These are phyloP conservation scores for Strigamia crassipes DNA, from an alignment of 2,888 invertebrate species.

Conservation along the genomic window DNA sequence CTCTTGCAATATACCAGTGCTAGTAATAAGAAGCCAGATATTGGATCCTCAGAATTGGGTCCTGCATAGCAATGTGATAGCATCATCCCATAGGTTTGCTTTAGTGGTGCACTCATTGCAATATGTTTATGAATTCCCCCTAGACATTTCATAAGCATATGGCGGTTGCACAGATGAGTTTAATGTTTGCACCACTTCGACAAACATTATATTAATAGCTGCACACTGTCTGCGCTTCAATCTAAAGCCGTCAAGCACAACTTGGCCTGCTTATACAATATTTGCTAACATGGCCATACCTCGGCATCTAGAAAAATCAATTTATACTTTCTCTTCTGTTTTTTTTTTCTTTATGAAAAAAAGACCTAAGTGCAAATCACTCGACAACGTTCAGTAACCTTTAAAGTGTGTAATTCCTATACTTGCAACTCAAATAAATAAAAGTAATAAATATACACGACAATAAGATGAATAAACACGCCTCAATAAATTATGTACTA, in stretches of 20 bases:
- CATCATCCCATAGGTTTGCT: slow-evolving; percentile 11
- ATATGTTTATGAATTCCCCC: slow-evolving; percentile 13
- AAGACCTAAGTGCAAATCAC: slow-evolving; percentile 7
- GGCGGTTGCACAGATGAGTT: slow-evolving; percentile 11
- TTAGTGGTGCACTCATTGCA: slow-evolving; percentile 7
- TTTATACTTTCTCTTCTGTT: not conserved
- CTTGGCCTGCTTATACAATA: slow-evolving; percentile 4
- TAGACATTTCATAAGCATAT: slow-evolving; percentile 11
- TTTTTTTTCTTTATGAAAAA: not conserved
- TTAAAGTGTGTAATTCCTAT: not conserved
- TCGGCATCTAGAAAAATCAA: slow-evolving; percentile 13
- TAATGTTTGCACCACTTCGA: slow-evolving; percentile 21
- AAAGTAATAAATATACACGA: not conserved
- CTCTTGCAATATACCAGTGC: not conserved
- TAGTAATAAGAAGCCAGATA: slow-evolving; percentile 10
- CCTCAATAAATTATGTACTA: not conserved
- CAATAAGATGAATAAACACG: not conserved
- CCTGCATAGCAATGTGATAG: not conserved
- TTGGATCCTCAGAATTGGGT: slow-evolving; percentile 16
- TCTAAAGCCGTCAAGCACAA: not conserved
- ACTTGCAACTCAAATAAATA: not conserved
- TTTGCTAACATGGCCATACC: slow-evolving; percentile 16
- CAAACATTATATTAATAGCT: slow-evolving; percentile 11
- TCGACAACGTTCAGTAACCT: not conserved
- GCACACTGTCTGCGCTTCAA: not conserved